Percentiles rank a stretch among this genome's conserved stretches.
Evolutionary conservation across 2,113 vertebrate genomes (phyloP).

Genomic region (Tor tambroides): DNA sequence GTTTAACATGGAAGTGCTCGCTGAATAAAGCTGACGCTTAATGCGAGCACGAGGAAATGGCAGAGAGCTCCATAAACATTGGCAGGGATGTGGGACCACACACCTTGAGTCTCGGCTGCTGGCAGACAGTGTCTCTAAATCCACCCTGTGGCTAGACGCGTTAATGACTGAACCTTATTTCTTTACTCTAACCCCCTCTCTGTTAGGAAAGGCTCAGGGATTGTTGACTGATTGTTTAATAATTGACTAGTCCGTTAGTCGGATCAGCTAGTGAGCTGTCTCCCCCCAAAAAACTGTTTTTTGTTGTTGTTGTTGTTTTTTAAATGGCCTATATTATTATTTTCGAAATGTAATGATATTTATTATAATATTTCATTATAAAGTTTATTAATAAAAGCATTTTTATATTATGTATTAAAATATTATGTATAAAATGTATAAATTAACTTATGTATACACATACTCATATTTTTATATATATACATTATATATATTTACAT

Average conservation of each 20-base stretch:
- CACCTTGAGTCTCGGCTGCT: neutral
- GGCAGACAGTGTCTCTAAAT: neutral
- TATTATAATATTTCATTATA: too few species aligned
- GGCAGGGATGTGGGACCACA: conserved; percentile 18
- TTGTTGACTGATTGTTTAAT: neutral
- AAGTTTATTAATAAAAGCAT: too few species aligned
- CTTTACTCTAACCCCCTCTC: neutral
- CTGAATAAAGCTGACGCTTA: neutral
- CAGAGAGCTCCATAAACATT: neutral
- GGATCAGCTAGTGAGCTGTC: neutral
- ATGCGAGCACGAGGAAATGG: neutral
- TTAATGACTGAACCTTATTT: neutral
- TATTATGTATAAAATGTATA: too few species aligned
- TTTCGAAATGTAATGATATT: too few species aligned
- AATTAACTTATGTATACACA: too few species aligned
- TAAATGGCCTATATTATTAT: too few species aligned
- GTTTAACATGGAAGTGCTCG: neutral
- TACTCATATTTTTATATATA: too few species aligned
- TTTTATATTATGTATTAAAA: too few species aligned
- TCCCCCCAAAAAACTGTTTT: too few species aligned
- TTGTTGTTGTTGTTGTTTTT: too few species aligned
- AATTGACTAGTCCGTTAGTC: neutral
- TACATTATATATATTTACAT: too few species aligned
- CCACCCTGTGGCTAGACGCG: neutral
- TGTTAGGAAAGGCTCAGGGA: neutral